Percentiles rank a stretch among this genome's conserved stretches.
Conservation (phyloP, 2,888 invertebrate genomes). For the Isoperla grammatica region DNA sequence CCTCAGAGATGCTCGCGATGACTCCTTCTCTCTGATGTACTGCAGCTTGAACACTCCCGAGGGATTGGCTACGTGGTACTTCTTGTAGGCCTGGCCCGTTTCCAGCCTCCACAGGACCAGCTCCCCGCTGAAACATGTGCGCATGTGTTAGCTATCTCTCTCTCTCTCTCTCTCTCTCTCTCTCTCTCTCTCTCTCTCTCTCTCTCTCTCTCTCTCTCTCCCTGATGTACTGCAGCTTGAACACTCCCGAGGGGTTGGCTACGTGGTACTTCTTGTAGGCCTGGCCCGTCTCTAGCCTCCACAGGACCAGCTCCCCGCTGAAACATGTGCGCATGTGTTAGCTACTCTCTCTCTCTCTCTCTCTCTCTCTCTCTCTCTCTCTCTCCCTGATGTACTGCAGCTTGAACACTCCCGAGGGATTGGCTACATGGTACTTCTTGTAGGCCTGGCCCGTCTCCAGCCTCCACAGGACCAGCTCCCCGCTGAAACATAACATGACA, state of each 20-base stretch:
- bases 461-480: slow-evolving; percentile 76
- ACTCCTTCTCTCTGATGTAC: background rate
- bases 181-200: too few species aligned
- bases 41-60: slow-evolving; percentile 40
- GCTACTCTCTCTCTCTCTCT: too few species aligned
- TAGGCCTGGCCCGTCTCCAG: slow-evolving; percentile 75
- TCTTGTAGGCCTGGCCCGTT: slow-evolving; percentile 66
- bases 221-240: background rate
- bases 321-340: too few species aligned
- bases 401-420: slow-evolving; percentile 46
- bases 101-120: slow-evolving; percentile 76
- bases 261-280: slow-evolving; percentile 53
- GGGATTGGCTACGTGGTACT: slow-evolving; percentile 50
- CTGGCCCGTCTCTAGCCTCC: slow-evolving; percentile 77
- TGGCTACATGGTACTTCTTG: slow-evolving; percentile 47
- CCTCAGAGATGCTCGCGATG: too few species aligned
- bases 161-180: too few species aligned
- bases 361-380: slow-evolving; percentile 4
- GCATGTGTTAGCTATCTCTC: too few species aligned
- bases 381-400: background rate
- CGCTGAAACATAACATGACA: too few species aligned
- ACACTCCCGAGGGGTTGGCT: slow-evolving; percentile 50
- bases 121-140: slow-evolving; percentile 77
- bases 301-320: slow-evolving; percentile 73
- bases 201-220: too few species aligned